Conservation (phyloP, 2,888 invertebrate species). For the Dryomyza anilis region DNA sequence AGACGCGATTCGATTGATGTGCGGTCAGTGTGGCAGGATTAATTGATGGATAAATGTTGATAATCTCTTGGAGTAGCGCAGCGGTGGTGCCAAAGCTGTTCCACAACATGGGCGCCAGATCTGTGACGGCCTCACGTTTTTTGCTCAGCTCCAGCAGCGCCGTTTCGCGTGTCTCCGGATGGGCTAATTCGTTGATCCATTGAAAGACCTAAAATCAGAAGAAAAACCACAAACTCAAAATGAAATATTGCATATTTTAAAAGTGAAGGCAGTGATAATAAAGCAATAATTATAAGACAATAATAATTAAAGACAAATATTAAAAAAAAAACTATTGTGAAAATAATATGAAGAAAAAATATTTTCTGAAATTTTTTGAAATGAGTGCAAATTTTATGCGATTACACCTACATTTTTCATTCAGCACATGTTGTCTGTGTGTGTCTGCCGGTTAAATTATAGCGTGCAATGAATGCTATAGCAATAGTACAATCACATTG, state of each 20-base stretch:
- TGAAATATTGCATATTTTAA: background rate
- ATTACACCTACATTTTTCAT: background rate
- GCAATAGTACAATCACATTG: too few relatives aligned
- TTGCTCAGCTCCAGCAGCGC: conserved; percentile 93
- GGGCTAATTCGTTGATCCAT: conserved; percentile 71
- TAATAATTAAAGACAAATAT: too few relatives aligned
- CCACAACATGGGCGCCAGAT: conserved; percentile 98
- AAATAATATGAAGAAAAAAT: background rate
- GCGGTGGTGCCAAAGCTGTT: conserved; percentile 91
- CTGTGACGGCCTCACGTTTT: conserved; percentile 81
- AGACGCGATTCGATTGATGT: conserved; percentile 97
- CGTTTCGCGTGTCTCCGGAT: conserved; percentile 93
- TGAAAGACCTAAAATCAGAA: conserved; percentile 59
- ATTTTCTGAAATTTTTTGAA: background rate
- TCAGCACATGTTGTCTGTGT: too few relatives aligned
- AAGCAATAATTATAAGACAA: background rate
- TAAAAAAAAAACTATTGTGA: background rate
- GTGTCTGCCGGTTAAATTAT: too few relatives aligned
- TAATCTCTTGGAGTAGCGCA: conserved; percentile 94
- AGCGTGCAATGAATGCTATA: too few relatives aligned
- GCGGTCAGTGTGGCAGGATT: conserved; percentile 97
- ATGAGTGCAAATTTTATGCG: background rate
- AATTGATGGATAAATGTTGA: conserved; percentile 97
- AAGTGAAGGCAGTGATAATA: background rate
- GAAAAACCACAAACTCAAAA: too few relatives aligned